Conservation (phyloP, 2,113 vertebrate genomes). For the Labeo rohita region DNA sequence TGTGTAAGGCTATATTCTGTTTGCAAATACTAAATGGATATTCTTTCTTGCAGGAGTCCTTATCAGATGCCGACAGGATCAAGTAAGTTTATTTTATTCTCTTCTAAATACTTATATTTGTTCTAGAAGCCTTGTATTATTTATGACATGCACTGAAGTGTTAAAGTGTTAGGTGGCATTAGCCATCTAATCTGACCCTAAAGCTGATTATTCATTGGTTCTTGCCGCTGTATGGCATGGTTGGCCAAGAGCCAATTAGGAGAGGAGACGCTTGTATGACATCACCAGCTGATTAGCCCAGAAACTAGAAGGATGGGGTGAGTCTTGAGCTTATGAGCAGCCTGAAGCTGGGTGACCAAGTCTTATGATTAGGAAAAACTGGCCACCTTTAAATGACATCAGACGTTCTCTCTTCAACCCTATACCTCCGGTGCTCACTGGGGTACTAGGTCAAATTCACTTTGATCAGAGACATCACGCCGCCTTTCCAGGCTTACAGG, state of each 20-base stretch:
- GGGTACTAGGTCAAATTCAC: neutral
- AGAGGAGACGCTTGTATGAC: neutral
- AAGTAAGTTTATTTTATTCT: constrained; percentile 80
- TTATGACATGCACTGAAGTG: constrained; percentile 16
- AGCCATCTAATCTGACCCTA: neutral
- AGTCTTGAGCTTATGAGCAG: neutral
- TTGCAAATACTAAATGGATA: constrained; percentile 35
- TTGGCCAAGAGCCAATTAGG: constrained; percentile 21
- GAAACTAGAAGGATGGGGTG: neutral
- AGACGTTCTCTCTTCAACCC: neutral
- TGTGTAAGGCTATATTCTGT: neutral
- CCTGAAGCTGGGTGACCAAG: neutral
- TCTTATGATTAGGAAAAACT: neutral
- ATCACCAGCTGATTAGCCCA: neutral
- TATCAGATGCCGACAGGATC: constrained; percentile 90
- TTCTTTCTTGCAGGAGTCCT: constrained; percentile 80
- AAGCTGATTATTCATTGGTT: constrained; percentile 9
- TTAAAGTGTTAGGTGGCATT: neutral
- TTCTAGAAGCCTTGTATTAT: neutral
- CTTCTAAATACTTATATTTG: neutral
- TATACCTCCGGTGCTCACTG: neutral
- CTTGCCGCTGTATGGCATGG: neutral
- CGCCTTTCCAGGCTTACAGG: neutral
- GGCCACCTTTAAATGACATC: neutral
- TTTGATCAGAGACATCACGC: constrained; percentile 20